phyloP scores from a whole-genome alignment of 1,140 invertebrate genomes.

The Anoplophora glabripennis region DNA sequence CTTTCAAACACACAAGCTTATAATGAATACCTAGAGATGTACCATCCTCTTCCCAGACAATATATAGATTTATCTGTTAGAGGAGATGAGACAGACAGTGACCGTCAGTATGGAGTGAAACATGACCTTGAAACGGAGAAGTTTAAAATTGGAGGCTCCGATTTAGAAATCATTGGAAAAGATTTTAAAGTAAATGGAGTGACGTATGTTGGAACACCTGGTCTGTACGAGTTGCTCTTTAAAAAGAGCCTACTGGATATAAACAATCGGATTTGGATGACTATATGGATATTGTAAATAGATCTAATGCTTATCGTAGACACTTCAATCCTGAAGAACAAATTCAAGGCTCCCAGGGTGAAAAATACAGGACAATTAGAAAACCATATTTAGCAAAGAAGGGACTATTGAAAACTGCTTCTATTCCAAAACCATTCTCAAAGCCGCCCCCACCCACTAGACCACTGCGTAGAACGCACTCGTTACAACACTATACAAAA shows the following conservation, averaged over 20 bases:
- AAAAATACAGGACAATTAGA: conserved; percentile 28
- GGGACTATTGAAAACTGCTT: conserved; percentile 34
- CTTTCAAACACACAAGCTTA: conserved; percentile 2
- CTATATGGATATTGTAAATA: conserved; percentile 33
- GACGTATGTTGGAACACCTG: conserved; percentile 20
- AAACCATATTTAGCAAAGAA: conserved; percentile 13
- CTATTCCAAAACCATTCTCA: no score
- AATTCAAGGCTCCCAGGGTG: conserved; percentile 19
- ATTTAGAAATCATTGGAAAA: conserved; percentile 17
- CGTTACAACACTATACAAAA: no score
- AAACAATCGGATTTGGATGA: conserved; percentile 26
- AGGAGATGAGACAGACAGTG: conserved; percentile 9
- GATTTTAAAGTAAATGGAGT: conserved; percentile 22
- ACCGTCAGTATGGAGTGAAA: conserved; percentile 22
- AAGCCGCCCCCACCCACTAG: no score
- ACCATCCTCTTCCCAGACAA: conserved; percentile 1
- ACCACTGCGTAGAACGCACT: no score
- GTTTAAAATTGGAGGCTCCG: conserved; percentile 13
- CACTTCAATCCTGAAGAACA: conserved; percentile 26
- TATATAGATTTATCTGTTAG: conserved; percentile 10
- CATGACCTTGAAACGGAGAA: conserved; percentile 20
- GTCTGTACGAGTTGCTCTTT: conserved; percentile 32
- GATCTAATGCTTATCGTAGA: conserved; percentile 29
- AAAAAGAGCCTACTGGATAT: conserved; percentile 27
- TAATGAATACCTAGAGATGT: conserved; percentile 2